Percentiles rank a stretch among this genome's conserved stretches.
Conservation (phyloP, 2,888 invertebrate genomes). For the Polydrusus cervinus region DNA sequence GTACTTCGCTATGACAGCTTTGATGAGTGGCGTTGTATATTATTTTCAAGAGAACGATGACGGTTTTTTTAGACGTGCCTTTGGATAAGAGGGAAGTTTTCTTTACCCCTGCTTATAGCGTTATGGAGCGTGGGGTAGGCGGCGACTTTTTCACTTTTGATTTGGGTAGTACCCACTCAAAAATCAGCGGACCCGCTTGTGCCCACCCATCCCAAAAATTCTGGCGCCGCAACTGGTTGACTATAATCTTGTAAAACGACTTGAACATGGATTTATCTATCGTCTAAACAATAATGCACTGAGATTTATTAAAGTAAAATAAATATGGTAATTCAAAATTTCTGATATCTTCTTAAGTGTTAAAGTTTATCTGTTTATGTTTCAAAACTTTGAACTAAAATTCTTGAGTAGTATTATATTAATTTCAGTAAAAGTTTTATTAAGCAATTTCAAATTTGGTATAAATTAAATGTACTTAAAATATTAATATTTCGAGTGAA, state of each 20-base stretch:
- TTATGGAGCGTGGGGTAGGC: too few relatives aligned
- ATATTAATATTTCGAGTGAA: not conserved
- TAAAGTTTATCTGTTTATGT: conserved; percentile 8
- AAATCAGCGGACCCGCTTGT: too few relatives aligned
- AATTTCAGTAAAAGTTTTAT: not conserved
- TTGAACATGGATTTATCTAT: not conserved
- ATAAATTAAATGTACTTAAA: not conserved
- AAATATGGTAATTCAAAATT: not conserved
- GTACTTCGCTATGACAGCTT: too few relatives aligned
- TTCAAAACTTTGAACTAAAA: not conserved
- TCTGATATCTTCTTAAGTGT: not conserved
- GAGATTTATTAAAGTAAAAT: not conserved
- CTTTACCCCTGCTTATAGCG: too few relatives aligned
- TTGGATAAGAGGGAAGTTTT: too few relatives aligned
- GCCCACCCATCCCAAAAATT: too few relatives aligned
- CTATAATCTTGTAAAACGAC: not conserved
- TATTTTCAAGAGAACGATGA: too few relatives aligned
- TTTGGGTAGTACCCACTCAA: too few relatives aligned
- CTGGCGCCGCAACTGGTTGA: too few relatives aligned
- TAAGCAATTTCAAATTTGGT: not conserved
- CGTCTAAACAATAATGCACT: not conserved
- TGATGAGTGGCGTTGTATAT: too few relatives aligned
- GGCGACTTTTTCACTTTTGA: too few relatives aligned
- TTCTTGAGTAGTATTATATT: not conserved
- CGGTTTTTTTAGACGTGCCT: too few relatives aligned